Evolutionary conservation across 2,797 vertebrate species (phyloP).

Genomic region (Gila robusta): DNA sequence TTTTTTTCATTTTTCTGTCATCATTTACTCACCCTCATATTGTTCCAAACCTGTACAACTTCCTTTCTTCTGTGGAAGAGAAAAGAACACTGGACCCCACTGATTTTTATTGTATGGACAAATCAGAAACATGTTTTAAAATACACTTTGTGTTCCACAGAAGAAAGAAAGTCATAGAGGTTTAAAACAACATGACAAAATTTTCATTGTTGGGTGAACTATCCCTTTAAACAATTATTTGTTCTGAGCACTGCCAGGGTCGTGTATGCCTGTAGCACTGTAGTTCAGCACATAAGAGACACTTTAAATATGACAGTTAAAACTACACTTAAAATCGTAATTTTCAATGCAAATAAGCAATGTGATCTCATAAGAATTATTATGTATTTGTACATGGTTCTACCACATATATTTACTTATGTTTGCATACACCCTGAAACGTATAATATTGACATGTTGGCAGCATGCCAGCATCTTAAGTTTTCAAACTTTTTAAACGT

Average conservation of each 20-base stretch:
- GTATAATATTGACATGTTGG: neutral
- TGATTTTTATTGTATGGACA: neutral
- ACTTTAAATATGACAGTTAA: conserved; percentile 1
- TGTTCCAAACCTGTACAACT: neutral
- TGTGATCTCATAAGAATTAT: neutral
- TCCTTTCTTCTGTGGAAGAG: neutral
- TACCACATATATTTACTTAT: neutral
- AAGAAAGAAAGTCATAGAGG: neutral
- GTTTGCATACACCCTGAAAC: neutral
- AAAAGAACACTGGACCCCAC: neutral
- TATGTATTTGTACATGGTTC: neutral
- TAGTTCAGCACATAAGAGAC: neutral
- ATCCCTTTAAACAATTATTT: neutral
- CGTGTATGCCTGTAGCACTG: neutral
- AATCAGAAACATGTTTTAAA: neutral
- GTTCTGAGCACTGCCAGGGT: neutral
- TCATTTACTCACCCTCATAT: neutral
- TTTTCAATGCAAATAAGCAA: neutral
- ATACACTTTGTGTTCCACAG: neutral
- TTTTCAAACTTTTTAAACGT: neutral
- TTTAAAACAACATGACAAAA: neutral
- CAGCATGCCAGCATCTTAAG: neutral
- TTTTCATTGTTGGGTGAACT: neutral
- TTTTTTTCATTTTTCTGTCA: neutral
- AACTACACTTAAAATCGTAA: conserved; percentile 6